Evolutionary conservation across 2,888 invertebrate genomes (phyloP), one percentile per base, ranked within the genome.

Genomic region (Deilephila porcellus): DNA sequence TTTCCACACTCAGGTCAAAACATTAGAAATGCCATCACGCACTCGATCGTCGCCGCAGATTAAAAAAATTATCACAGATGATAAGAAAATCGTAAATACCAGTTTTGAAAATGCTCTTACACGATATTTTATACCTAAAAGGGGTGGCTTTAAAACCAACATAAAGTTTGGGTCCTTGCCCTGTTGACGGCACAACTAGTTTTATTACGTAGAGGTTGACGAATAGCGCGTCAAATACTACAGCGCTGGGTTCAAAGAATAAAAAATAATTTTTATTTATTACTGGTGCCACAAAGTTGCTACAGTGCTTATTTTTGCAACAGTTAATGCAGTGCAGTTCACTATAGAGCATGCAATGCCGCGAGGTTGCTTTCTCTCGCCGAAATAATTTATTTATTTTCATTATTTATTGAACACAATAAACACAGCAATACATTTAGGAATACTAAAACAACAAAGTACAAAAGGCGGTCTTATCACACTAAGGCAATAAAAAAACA

Each of bases 131-230:
- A 85, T 81, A 81, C 75, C 83, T 79, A 86, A 87, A 91, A 89
- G 88, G 90, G 90, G 90, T 90, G 88, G 83, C 83, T 81, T 83
- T 87, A 88, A 86, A 78, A 85, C 83, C 81, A 76, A 78, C 79
- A 86, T 86, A 88, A 89, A 86, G 75, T 84, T 25, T 81, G 83
- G 89, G 90, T 91, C 88, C 86, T 87, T 90, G 91, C 86, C 84
- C 89, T 82, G 88, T 84, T 90, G 89, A 90, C 87, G 89, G 84
- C 85, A 81, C 84, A 87, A 87, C 86, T 86, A 89, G 89, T 91
- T 93, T 91, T 93, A 92, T 91, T 90, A 87, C 86, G 81, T 86
- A 90, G 88, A 89, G 86, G 89, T 88, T 92, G 91, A 92, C 90
- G 90, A 88, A 91, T 90, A 87, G 86, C 82, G 85, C 82, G 85